Conservation (phyloP, 1,140 invertebrate genomes). For the Drosophila nasuta region DNA sequence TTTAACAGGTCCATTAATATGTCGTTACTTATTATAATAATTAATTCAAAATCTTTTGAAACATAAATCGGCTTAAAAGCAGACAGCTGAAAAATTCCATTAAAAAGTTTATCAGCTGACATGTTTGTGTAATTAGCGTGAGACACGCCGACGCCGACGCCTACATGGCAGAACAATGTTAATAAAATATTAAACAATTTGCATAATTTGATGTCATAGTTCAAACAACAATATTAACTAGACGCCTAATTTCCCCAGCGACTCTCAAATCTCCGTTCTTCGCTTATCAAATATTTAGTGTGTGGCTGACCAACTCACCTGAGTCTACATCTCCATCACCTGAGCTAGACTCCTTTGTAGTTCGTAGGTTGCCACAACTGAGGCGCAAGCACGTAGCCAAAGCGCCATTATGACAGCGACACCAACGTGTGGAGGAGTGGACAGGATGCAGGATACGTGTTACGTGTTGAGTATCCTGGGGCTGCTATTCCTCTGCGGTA, state of each 20-base stretch:
- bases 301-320: conserved; percentile 34
- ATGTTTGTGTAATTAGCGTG: conserved; percentile 69
- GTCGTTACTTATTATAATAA: conserved; percentile 69
- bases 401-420: conserved; percentile 29
- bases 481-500: background rate
- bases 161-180: conserved; percentile 13
- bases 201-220: conserved; percentile 68
- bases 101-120: conserved; percentile 64
- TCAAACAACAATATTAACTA: conserved; percentile 67
- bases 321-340: background rate
- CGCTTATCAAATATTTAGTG: conserved; percentile 72
- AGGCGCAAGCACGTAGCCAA: conserved; percentile 41
- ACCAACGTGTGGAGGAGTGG: conserved; percentile 22
- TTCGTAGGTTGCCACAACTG: conserved; percentile 5
- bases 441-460: conserved; percentile 34
- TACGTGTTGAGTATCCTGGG: conserved; percentile 26
- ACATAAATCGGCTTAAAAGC: conserved; percentile 74
- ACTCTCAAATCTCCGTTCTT: conserved; percentile 64
- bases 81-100: conserved; percentile 65
- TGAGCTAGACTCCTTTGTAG: background rate
- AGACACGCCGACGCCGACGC: conserved; percentile 18
- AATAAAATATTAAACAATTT: conserved; percentile 76
- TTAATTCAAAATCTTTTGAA: conserved; percentile 66
- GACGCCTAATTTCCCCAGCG: conserved; percentile 72
- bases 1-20: conserved; percentile 65